Evolutionary conservation across 2,888 invertebrate species (phyloP).

Genomic region (Drosophila prostipennis): DNA sequence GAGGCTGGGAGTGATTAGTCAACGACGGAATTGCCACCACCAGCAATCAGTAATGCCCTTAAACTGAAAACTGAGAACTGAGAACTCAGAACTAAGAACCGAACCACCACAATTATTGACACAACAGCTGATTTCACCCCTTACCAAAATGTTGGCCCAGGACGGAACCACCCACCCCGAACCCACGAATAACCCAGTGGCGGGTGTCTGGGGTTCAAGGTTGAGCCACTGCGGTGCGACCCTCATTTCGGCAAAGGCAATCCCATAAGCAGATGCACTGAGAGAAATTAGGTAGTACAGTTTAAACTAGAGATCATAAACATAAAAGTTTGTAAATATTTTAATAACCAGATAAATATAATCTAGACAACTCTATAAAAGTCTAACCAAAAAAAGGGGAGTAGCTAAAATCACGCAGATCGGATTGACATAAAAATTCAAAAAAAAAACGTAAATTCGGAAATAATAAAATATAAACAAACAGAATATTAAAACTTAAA

Average conservation of each 20-base stretch:
- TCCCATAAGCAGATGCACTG: slow-evolving; percentile 38
- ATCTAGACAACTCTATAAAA: too few relatives aligned
- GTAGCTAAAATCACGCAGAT: too few relatives aligned
- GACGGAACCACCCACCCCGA: slow-evolving; percentile 37
- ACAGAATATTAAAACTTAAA: too few relatives aligned
- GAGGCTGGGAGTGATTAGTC: slow-evolving; percentile 24
- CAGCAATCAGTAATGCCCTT: slow-evolving; percentile 4
- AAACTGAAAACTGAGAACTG: too few relatives aligned
- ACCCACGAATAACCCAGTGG: slow-evolving; percentile 23
- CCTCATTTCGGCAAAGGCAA: slow-evolving; percentile 45
- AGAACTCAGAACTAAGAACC: too few relatives aligned
- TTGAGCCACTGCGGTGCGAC: slow-evolving; percentile 44
- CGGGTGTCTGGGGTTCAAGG: slow-evolving; percentile 41
- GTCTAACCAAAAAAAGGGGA: too few relatives aligned
- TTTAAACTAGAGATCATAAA: neutral
- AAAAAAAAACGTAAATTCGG: too few relatives aligned
- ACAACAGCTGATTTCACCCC: slow-evolving; percentile 58
- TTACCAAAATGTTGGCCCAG: slow-evolving; percentile 56
- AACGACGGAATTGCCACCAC: slow-evolving; percentile 17
- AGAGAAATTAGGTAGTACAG: neutral
- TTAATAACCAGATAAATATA: too few relatives aligned
- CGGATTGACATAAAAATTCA: too few relatives aligned
- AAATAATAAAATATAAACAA: too few relatives aligned
- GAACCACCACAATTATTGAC: slow-evolving; percentile 3
- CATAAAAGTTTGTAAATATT: neutral